These are phyloP conservation scores for Iphiclides podalirius DNA, from an alignment of 2,888 invertebrate species.

Conservation along the genomic window DNA sequence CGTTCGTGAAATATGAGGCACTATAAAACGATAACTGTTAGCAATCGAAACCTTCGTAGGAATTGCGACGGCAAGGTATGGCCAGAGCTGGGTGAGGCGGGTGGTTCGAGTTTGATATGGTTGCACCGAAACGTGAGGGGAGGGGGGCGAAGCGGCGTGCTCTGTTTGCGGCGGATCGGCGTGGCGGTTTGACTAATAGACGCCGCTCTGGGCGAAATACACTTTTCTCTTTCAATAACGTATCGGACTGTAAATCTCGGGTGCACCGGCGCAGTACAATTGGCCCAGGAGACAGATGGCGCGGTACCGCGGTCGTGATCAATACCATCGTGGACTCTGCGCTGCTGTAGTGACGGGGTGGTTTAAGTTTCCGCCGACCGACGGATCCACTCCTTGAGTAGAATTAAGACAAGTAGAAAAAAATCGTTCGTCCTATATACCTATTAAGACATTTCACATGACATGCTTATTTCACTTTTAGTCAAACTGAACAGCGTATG, in stretches of 20 bases:
- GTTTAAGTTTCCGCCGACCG: background rate
- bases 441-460: too few relatives aligned
- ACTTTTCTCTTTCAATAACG: slow-evolving; percentile 12
- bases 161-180: too few relatives aligned
- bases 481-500: too few relatives aligned
- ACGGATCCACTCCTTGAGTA: too few relatives aligned
- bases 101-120: slow-evolving; percentile 22
- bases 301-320: background rate
- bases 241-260: slow-evolving; percentile 7
- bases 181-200: slow-evolving; percentile 14
- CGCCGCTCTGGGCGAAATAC: slow-evolving; percentile 2
- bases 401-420: too few relatives aligned
- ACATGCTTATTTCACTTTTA: too few relatives aligned
- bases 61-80: background rate
- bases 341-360: background rate
- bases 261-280: background rate
- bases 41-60: slow-evolving; percentile 19
- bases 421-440: too few relatives aligned
- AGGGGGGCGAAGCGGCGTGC: too few relatives aligned
- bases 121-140: too few relatives aligned
- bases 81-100: background rate
- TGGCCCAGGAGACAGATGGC: background rate
- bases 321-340: background rate
- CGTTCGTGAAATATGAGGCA: slow-evolving; percentile 32
- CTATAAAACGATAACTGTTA: slow-evolving; percentile 36